Evolutionary conservation across 1,140 invertebrate genomes (phyloP).

Genomic region (Diabrotica undecimpunctata): DNA sequence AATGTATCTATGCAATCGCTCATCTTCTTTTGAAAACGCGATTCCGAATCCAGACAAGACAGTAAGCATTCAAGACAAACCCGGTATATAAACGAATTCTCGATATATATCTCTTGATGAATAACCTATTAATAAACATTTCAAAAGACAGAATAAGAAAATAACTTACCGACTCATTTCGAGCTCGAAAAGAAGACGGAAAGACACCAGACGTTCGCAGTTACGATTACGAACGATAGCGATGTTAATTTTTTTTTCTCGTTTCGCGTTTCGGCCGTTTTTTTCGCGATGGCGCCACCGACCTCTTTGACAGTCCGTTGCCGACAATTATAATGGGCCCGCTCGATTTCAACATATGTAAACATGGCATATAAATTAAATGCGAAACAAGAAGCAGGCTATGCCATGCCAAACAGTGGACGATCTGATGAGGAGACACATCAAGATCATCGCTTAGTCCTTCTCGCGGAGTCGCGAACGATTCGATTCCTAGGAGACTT

Average conservation of each 20-base stretch:
- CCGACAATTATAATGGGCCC: constrained; percentile 21
- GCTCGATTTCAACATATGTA: constrained; percentile 20
- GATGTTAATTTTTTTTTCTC: constrained; percentile 6
- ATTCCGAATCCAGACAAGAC: not conserved
- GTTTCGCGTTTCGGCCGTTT: constrained; percentile 16
- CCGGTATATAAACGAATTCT: not conserved
- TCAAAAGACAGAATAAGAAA: constrained; percentile 11
- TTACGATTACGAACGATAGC: constrained; percentile 5
- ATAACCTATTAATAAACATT: constrained; percentile 18
- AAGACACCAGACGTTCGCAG: constrained; percentile 15
- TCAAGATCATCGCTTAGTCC: constrained; percentile 11
- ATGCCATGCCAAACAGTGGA: constrained; percentile 4
- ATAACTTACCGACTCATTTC: not conserved
- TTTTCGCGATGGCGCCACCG: constrained; percentile 20
- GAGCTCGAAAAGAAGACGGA: constrained; percentile 11
- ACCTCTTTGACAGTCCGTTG: constrained; percentile 18
- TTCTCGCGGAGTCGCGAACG: too few species aligned
- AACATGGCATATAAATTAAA: constrained; percentile 18
- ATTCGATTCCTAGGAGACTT: constrained; percentile 11
- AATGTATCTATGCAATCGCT: too few species aligned
- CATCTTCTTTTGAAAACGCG: not conserved
- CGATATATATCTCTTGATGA: constrained; percentile 14
- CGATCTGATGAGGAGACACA: constrained; percentile 16
- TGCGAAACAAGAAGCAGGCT: constrained; percentile 10
- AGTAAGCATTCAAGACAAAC: not conserved